Conservation (phyloP, 2,797 vertebrate species). For the Alfaro cultratus region DNA sequence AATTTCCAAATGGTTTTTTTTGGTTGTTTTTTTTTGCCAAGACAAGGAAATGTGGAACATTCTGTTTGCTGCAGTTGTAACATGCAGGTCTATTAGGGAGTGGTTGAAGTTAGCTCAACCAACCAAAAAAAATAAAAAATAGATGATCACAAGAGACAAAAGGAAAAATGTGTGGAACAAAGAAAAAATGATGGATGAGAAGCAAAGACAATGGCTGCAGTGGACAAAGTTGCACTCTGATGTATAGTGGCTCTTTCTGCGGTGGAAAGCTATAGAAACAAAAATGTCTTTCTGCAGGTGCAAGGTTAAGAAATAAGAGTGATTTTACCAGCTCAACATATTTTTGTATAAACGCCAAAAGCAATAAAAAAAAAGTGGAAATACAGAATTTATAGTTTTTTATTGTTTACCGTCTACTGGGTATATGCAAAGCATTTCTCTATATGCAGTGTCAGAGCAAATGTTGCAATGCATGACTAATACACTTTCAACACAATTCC, state of each 20-base stretch:
- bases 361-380: neutral
- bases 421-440: neutral
- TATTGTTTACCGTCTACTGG: neutral
- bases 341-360: neutral
- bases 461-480: conserved; percentile 1
- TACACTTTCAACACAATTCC: neutral
- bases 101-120: neutral
- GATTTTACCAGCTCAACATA: neutral
- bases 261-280: neutral
- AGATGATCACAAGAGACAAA: neutral
- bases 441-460: neutral
- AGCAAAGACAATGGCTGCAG: conserved; percentile 5
- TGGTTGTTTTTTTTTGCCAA: neutral
- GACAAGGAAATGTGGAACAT: neutral
- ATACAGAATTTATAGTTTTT: neutral
- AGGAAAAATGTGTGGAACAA: neutral
- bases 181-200: neutral
- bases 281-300: neutral
- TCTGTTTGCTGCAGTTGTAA: neutral
- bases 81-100: too few relatives aligned
- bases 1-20: neutral
- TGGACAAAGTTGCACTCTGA: neutral
- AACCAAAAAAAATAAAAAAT: neutral
- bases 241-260: neutral
- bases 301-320: neutral